phyloP scores from a whole-genome alignment of 2,113 vertebrate species.

The Sigmodon hispidus region DNA sequence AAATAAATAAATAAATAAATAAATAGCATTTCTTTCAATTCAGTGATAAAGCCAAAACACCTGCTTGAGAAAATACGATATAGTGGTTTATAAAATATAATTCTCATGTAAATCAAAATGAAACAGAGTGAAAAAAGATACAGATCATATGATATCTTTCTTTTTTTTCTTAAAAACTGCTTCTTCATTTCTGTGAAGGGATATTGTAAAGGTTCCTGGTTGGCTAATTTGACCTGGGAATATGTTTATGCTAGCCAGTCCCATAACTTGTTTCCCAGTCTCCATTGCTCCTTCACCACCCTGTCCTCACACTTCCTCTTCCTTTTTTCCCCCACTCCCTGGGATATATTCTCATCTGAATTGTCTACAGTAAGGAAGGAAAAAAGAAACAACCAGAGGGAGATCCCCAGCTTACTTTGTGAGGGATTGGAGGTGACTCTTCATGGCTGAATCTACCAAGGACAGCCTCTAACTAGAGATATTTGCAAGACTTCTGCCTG shows the following conservation, averaged over 20 bases:
- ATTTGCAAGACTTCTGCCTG: background rate
- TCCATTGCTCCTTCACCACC: background rate
- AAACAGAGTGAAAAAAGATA: background rate
- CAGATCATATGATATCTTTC: background rate
- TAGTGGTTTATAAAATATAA: background rate
- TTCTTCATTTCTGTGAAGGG: background rate
- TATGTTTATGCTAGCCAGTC: background rate
- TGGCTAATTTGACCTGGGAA: background rate
- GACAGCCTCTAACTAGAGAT: background rate
- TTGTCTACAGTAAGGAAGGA: background rate
- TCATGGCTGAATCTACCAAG: rapidly evolving
- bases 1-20: conserved; percentile 66
- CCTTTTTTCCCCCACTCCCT: background rate
- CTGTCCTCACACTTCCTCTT: background rate
- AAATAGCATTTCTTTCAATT: conserved; percentile 56
- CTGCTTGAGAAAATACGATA: background rate
- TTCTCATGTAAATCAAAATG: background rate
- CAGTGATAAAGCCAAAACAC: conserved; percentile 1
- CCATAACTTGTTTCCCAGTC: background rate
- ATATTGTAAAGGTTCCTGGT: background rate
- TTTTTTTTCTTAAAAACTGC: background rate
- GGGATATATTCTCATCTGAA: background rate
- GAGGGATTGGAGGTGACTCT: background rate
- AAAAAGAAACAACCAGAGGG: background rate
- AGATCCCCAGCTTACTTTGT: background rate